Evolutionary conservation across 1,140 invertebrate genomes (phyloP).

Genomic region (Drosophila nasuta): DNA sequence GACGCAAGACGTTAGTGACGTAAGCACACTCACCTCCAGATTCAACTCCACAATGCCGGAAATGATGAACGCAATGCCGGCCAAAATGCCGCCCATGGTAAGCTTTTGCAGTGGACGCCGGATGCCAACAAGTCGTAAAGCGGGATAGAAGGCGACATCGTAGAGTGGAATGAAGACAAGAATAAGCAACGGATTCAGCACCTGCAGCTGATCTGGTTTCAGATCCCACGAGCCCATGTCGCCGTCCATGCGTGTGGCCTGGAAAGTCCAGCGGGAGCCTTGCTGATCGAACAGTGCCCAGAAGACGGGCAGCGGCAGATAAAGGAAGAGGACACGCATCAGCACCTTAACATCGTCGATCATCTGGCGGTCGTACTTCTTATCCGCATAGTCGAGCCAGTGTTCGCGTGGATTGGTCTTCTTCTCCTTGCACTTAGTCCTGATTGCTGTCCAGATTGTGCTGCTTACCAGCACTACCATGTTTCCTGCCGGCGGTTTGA

Average conservation of each 20-base stretch:
- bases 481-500: constrained; percentile 93
- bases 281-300: constrained; percentile 94
- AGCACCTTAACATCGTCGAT: constrained; percentile 90
- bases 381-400: constrained; percentile 93
- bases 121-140: constrained; percentile 86
- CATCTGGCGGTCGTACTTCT: constrained; percentile 88
- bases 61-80: constrained; percentile 93
- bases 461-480: constrained; percentile 92
- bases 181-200: constrained; percentile 92
- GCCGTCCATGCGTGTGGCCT: constrained; percentile 96
- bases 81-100: constrained; percentile 92
- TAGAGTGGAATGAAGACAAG: constrained; percentile 92
- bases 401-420: constrained; percentile 87
- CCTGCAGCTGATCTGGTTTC: constrained; percentile 93
- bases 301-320: constrained; percentile 92
- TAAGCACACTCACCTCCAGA: constrained; percentile 87
- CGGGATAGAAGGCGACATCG: constrained; percentile 89
- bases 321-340: constrained; percentile 90
- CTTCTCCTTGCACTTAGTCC: constrained; percentile 87
- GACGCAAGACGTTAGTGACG: not conserved
- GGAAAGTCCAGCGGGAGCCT: constrained; percentile 97
- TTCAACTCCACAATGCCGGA: constrained; percentile 93
- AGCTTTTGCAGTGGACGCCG: constrained; percentile 86
- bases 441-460: constrained; percentile 91
- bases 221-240: constrained; percentile 88